phyloP scores from a whole-genome alignment of 2,113 vertebrate species.

The Oreotrochilus melanogaster region DNA sequence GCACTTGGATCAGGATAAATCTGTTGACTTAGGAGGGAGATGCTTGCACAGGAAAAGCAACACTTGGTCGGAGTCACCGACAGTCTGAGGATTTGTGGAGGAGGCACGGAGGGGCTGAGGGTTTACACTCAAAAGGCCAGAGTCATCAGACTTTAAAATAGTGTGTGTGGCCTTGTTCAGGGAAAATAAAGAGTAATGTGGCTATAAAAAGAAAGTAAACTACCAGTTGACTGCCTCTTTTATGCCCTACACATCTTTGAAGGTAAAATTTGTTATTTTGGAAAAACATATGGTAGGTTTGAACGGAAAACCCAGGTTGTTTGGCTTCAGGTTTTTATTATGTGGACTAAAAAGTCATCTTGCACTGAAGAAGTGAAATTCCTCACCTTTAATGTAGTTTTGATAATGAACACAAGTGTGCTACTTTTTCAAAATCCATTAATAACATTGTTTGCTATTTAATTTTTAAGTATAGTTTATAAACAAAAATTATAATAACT shows the following conservation, averaged over 20 bases:
- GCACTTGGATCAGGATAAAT: constrained; percentile 5
- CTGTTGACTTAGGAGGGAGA: constrained; percentile 60
- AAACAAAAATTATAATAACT: background rate
- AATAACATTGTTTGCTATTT: background rate
- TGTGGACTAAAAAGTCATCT: background rate
- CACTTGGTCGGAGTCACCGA: constrained; percentile 75
- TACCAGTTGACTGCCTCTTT: constrained; percentile 69
- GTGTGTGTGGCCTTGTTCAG: constrained; percentile 65
- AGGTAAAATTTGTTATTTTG: constrained; percentile 68
- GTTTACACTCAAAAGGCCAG: constrained; percentile 65
- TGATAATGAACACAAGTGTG: background rate
- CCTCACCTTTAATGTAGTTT: background rate
- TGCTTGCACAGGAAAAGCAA: constrained; percentile 72
- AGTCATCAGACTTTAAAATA: constrained; percentile 83
- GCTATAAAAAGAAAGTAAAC: constrained; percentile 72
- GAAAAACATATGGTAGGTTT: constrained; percentile 63
- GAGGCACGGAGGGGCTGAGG: constrained; percentile 65
- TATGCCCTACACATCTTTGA: constrained; percentile 54
- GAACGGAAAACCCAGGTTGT: constrained; percentile 18
- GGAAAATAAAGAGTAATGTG: constrained; percentile 45
- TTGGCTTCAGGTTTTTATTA: background rate
- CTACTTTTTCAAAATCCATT: background rate
- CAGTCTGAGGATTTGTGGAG: constrained; percentile 71
- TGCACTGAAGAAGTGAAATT: constrained; percentile 5
- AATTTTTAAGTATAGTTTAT: background rate